Base-by-base conservation (phyloP, 2,797 vertebrate genomes). In the Momotus momota region DNA sequence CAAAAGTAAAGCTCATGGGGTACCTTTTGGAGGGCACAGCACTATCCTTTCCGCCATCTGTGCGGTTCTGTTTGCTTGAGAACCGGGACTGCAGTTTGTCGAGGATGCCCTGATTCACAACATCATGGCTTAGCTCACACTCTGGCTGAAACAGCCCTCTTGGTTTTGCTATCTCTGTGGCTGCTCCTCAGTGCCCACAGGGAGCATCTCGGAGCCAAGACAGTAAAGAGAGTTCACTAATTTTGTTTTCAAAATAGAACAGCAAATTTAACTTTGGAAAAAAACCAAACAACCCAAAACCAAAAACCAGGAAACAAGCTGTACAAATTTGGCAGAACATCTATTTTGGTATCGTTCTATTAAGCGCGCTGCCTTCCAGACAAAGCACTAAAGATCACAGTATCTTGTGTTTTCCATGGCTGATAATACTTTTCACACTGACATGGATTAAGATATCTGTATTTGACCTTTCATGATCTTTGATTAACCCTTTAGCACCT, bases 311-410 rank as follows among this genome's bases (percentile, higher is more conserved):
- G 81, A 96, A 96, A 78, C 62, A 88, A 88, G 49, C 85, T 81
- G 62, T 75, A 81, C 85, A 91, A 71, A 79, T 92, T 78, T 92
- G 84, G 58, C 86, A 91, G 89, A 95, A 91, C 72, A 86, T 90
- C 81, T 91, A 23, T 94, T 96, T 91, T 90, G 58, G 58, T 72
- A 69, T 91, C 35, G 31, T 66, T 96, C 74, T 89, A 29, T 86
- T 81, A 86, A 83, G 31, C 23, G 22, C 69, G 40, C 69, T 7
- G 22, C 73, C 77, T 86, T 83, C 58, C 72, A 94, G 89, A 91
- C 65, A 88, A 92, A 94, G 72, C 41, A 16, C 29, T 72, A 58
- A 73, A 85, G 58, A 81, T 80, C 73, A 81, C 48, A 79, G 48
- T 70, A 55, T 51, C 77, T 82, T 79, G 3, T 4, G 91, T 92